phyloP scores from a whole-genome alignment of 2,113 vertebrate genomes.

The Xenopus tropicalis region DNA sequence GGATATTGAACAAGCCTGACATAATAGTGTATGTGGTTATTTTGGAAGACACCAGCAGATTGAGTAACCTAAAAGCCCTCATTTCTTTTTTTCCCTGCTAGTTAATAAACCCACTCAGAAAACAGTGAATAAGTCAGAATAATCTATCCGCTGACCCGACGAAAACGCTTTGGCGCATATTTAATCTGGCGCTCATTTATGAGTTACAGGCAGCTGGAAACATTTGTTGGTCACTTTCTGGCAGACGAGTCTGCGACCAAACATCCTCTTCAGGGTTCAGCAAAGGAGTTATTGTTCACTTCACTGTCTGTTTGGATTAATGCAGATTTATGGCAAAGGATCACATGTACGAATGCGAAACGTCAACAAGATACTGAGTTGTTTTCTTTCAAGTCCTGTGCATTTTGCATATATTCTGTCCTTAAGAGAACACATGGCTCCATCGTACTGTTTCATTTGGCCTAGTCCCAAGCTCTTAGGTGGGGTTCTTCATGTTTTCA shows the following conservation, averaged over 20 bases:
- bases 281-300: slow-evolving; percentile 53
- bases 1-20: not conserved
- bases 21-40: not conserved
- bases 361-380: not conserved
- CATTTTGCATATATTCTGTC: not conserved
- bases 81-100: not conserved
- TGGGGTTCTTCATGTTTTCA: slow-evolving; percentile 1
- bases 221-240: slow-evolving; percentile 54
- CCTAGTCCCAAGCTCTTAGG: slow-evolving; percentile 2
- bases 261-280: slow-evolving; percentile 53
- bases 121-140: not conserved
- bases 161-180: slow-evolving; percentile 29
- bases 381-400: not conserved
- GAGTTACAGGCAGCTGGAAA: slow-evolving; percentile 58
- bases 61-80: not conserved
- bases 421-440: not conserved
- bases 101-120: not conserved
- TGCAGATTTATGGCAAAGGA: slow-evolving; percentile 35
- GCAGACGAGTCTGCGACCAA: slow-evolving; percentile 51
- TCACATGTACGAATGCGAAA: slow-evolving; percentile 18
- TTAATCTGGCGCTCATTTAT: slow-evolving; percentile 44
- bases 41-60: not conserved
- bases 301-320: slow-evolving; percentile 44
- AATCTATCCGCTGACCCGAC: slow-evolving; percentile 18
- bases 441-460: slow-evolving; percentile 12